Percentiles rank a stretch among this genome's conserved stretches.
Conservation (phyloP, 2,113 vertebrate species). For the Garra rufa region DNA sequence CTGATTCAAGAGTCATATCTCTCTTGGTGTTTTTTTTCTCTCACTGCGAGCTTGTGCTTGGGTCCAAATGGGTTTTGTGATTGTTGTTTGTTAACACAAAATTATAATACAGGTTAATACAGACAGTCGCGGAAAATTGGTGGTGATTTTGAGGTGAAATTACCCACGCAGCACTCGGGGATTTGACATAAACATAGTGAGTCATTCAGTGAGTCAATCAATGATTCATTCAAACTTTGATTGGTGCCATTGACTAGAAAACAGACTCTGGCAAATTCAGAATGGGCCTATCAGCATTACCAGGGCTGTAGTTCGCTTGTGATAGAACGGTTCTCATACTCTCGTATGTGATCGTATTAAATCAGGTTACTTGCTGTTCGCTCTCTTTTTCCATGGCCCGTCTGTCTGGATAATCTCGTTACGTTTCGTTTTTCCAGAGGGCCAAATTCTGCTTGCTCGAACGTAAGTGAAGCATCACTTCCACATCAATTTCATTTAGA, state of each 20-base stretch:
- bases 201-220: slow-evolving; percentile 15
- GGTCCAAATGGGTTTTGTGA: not conserved
- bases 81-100: slow-evolving; percentile 1
- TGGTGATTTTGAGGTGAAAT: slow-evolving; percentile 19
- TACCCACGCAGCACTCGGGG: not conserved
- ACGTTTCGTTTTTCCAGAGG: slow-evolving; percentile 38
- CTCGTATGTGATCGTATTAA: slow-evolving; percentile 16
- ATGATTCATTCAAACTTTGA: slow-evolving; percentile 17
- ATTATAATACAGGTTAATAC: not conserved
- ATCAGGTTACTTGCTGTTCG: slow-evolving; percentile 28
- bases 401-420: slow-evolving; percentile 44
- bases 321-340: slow-evolving; percentile 10
- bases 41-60: not conserved
- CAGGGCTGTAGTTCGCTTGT: not conserved
- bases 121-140: not conserved
- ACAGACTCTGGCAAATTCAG: slow-evolving; percentile 3
- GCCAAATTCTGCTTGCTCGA: slow-evolving; percentile 47
- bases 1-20: slow-evolving; percentile 16
- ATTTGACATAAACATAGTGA: slow-evolving; percentile 10
- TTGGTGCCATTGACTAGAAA: slow-evolving; percentile 30
- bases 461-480: slow-evolving; percentile 44
- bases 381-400: slow-evolving; percentile 22
- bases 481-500: slow-evolving; percentile 54
- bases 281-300: not conserved
- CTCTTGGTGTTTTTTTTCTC: not conserved